These are phyloP conservation scores for Todus mexicanus DNA, from an alignment of 2,797 vertebrate genomes.

Conservation along the genomic window DNA sequence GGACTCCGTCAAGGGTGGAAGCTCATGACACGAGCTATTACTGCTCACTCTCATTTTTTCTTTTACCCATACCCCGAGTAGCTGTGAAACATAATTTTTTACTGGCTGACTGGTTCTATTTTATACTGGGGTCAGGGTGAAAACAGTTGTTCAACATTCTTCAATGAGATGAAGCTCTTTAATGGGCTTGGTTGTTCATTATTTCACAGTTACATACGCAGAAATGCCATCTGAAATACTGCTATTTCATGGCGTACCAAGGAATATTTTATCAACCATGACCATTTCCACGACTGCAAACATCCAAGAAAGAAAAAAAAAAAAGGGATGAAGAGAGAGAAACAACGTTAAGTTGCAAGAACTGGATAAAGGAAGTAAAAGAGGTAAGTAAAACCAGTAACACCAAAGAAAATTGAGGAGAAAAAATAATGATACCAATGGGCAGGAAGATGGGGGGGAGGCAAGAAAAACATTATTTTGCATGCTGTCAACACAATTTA, in stretches of 20 bases:
- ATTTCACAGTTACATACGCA: not conserved
- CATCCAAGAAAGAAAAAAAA: not conserved
- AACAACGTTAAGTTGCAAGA: not conserved
- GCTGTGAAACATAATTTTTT: not conserved
- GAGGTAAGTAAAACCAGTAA: not conserved
- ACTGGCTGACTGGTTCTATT: not conserved
- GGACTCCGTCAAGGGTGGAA: not conserved
- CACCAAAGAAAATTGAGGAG: not conserved
- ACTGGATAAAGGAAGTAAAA: not conserved
- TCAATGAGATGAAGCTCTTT: not conserved
- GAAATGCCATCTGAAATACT: not conserved
- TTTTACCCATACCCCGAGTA: not conserved
- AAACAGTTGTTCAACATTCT: not conserved
- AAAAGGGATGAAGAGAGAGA: not conserved
- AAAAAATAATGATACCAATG: not conserved
- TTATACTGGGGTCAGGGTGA: not conserved
- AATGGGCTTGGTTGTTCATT: not conserved
- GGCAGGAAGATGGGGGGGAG: not conserved
- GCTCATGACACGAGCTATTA: not conserved
- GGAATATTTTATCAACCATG: not conserved
- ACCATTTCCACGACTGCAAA: not conserved
- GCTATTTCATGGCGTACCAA: not conserved
- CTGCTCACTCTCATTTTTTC: not conserved
- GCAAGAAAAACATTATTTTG: not conserved
- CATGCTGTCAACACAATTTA: no score